Evolutionary conservation across 2,888 invertebrate species (phyloP), one percentile per base, ranked within the genome.

Genomic region (Maniola hyperantus): DNA sequence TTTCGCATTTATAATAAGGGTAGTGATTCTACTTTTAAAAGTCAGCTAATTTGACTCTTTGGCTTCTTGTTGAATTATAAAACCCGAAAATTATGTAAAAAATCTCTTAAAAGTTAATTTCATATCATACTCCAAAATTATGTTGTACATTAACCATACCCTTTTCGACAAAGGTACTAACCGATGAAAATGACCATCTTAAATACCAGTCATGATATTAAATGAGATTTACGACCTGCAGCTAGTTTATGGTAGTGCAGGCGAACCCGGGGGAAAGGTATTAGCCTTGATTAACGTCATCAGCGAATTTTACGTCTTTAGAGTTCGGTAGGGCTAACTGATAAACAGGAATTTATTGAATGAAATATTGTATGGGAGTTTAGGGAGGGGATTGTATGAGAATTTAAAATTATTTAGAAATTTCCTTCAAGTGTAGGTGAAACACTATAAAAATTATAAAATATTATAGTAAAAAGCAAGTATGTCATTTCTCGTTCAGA

Each of bases 261-360:
- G 33, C 36, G n/a, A 65, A 65, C 53, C 51, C 53, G 34, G 59
- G 59, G 34, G 65, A 46, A 64, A 59, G 72, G 6, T 71, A 72
- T 77, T 74, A 76, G 67, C 74, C 75, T 74, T 72, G 75, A 76
- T 77, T 67, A 50, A 64, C 71, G 46, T 71, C 72, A 73, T 74
- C 72, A 73, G 55, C 65, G 57, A 55, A 68, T 67, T 71, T 62
- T 66, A 71, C 65, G 42, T 53, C 71, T 74, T 72, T 69, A 60
- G 73, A 66, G 73, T 68, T 73, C 73, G 55, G 55, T 60, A 36
- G 7, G 4, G 2, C 4, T 11, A 11, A 48, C 48, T 46, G n/a
- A 42, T 11, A 8, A 36, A 36, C 6, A 36, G 36, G 8, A 8
- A 36, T 8, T 36, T 36, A 36, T 36, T 6, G 5, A 36, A 36